These are phyloP conservation scores for Melangyna quadrimaculata DNA, from an alignment of 2,888 invertebrate species.

Conservation along the genomic window DNA sequence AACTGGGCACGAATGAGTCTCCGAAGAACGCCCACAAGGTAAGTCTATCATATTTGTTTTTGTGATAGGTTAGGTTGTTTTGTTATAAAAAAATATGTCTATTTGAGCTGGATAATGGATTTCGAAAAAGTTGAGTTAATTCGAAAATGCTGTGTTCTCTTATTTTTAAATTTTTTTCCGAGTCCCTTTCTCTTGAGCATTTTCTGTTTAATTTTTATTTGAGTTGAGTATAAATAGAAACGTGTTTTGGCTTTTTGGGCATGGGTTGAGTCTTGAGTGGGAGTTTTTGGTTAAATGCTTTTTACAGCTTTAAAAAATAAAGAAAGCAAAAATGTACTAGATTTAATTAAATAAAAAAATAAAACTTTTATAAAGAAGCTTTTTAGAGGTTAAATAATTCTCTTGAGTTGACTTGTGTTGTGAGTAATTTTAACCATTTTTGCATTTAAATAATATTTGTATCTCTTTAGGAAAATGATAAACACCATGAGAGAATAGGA, in stretches of 20 bases:
- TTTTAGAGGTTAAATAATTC: neutral
- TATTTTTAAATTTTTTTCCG: neutral
- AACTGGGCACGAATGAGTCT: conserved; percentile 93
- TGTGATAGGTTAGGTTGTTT: no score
- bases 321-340: neutral
- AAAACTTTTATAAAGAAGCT: neutral
- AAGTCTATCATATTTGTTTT: conserved; percentile 74
- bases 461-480: no score
- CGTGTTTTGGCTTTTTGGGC: no score
- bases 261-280: no score
- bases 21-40: conserved; percentile 91
- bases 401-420: no score
- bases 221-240: neutral
- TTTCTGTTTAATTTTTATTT: neutral
- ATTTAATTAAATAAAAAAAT: neutral
- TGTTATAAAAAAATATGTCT: no score
- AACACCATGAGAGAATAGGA: no score
- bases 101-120: neutral
- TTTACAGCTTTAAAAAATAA: neutral
- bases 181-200: conserved; percentile 35
- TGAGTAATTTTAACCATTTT: no score
- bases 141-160: neutral
- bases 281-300: no score
- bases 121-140: neutral
- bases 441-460: no score